Evolutionary conservation across 2,888 invertebrate genomes (phyloP), one percentile per base, ranked within the genome.

Genomic region (Caenorhabditis wallacei): DNA sequence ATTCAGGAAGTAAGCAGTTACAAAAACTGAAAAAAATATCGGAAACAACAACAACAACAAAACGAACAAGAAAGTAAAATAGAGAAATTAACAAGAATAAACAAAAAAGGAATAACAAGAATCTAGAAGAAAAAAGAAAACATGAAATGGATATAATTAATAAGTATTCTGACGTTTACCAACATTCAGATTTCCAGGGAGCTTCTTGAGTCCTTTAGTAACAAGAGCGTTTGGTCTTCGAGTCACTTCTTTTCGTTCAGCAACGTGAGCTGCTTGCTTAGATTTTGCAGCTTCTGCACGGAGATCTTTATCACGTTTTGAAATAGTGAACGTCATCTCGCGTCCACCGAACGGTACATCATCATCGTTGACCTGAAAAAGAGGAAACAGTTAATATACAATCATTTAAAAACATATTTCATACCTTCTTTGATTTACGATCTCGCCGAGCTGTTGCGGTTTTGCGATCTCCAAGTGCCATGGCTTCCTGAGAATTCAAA

Each of bases 281-380:
- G 78, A 59, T 63, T 87, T 87, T 5, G 72, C 84, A 18, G 71
- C 78, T 40, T 85, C 84, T 11, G 83, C 83, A 43, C 81, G 78
- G 30, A 78, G 79, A 46, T 84, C 85, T 48, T 82, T 84, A 10
- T 78, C 82, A 13, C 70, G 64, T 40, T 84, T 85, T 26, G 78
- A 78, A 57, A 85, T 76, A 1, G 80, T 85, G 82, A 90, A 90
- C 30, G 89, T 87, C 81, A 90, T 85, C 43, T 87, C 84, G 51
- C 88, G 85, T 37, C 89, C 89, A 22, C 90, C 90, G 72, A 90
- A 91, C 7, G 88, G 85, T 37, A 81, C 80, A 63, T 76, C 76
- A 54, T 74, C 81, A n/a, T 82, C 82, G 24, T 64, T 30, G 20
- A 70, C 64, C 78, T 69, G 35, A 35, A 63, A 37, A 26, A 20